Base-by-base conservation (phyloP, 2,888 invertebrate genomes). In the Tipula confusa region DNA sequence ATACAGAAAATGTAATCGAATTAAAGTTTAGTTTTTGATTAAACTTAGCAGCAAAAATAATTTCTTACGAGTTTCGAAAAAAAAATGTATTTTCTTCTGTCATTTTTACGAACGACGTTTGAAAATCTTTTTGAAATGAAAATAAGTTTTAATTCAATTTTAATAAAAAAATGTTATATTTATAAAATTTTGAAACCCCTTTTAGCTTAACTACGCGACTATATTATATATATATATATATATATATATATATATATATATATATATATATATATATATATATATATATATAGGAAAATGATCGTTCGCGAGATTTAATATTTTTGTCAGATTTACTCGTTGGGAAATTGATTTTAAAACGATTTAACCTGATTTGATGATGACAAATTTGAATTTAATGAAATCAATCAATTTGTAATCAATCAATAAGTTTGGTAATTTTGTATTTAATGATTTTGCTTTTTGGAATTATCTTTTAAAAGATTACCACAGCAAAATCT, bases 21-120 rank as follows among this genome's bases (percentile, higher is more conserved):
- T 64, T 64, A 64, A 64, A 64, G 64, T 64, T 64, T 64, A 24
- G 24, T 64, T 64, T 64, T 64, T 64, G 64, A 64, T 64, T 64
- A 64, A 64, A 64, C 64, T 64, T 64, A 64, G 64, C 15, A 64
- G 64, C 24, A 43, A n/a, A 2, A 38, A 2, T 11, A 38, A 1
- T 13, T 11, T 38, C 38, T 38, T 38, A 11, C 15, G 18, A 48
- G 48, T 64, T 64, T n/a, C n/a, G 64, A 9, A 24, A 64, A 24
- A 64, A 64, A 7, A 24, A 24, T 64, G 18, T 15, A 43, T 24
- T 64, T 64, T 64, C 3, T n/a, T n/a, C 64, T 64, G 64, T 64
- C 64, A 64, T 64, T 64, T 18, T 64, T 24, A 3, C 64, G 24
- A 64, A 9, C 6, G 64, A 64, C 24, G 64, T n/a, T n/a, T 64